Evolutionary conservation across 2,797 vertebrate species (phyloP).

Genomic region (Paguma larvata): DNA sequence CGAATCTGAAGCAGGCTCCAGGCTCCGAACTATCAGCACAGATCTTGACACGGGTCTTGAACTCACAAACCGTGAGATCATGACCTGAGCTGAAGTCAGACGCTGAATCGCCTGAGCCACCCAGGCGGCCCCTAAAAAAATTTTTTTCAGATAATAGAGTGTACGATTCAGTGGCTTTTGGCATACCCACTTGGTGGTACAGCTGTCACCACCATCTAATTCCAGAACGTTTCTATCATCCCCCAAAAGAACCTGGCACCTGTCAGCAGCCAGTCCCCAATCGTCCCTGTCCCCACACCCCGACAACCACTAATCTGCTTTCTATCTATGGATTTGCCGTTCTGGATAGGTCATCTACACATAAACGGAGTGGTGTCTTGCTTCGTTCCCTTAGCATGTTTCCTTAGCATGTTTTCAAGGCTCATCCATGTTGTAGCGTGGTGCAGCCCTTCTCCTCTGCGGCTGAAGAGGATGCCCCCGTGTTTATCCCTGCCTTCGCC

Average conservation of each 20-base stretch:
- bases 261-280: not conserved
- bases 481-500: accelerated
- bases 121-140: too few relatives aligned
- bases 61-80: too few relatives aligned
- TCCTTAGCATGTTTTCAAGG: not conserved
- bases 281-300: not conserved
- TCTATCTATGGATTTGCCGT: not conserved
- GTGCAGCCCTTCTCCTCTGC: not conserved
- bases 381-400: not conserved
- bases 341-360: not conserved
- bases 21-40: too few relatives aligned
- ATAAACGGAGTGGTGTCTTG: not conserved
- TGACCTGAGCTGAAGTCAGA: too few relatives aligned
- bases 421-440: accelerated
- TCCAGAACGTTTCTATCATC: not conserved
- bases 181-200: not conserved
- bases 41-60: too few relatives aligned
- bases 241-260: not conserved
- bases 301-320: not conserved
- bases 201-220: not conserved
- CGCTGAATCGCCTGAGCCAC: too few relatives aligned
- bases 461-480: not conserved
- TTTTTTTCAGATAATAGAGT: not conserved
- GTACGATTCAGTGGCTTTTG: not conserved
- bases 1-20: too few relatives aligned